Conservation (phyloP, 2,888 invertebrate genomes). For the Apamea epomidion region DNA sequence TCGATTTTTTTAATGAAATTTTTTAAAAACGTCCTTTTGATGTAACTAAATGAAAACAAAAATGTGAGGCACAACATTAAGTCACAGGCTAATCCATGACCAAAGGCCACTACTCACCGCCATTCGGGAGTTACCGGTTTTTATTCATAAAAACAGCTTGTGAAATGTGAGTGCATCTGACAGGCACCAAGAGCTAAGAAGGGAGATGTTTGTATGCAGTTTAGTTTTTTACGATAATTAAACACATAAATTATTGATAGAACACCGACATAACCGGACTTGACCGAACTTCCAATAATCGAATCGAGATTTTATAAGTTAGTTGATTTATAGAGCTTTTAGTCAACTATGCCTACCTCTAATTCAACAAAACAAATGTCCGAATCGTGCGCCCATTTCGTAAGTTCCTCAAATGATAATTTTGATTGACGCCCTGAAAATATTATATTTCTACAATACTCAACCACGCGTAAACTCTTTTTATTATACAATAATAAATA, state of each 20-base stretch:
- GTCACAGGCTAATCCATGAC: no score
- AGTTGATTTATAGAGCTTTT: slow-evolving; percentile 44
- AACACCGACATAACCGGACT: not conserved
- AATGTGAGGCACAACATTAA: no score
- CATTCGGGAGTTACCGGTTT: not conserved
- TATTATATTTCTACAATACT: slow-evolving; percentile 69
- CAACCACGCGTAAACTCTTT: slow-evolving; percentile 70
- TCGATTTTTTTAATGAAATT: not conserved
- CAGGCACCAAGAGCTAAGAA: not conserved
- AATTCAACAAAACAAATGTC: slow-evolving; percentile 90
- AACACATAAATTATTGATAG: not conserved
- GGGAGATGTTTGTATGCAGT: not conserved
- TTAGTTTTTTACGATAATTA: not conserved
- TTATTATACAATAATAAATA: slow-evolving; percentile 58
- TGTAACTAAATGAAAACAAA: not conserved
- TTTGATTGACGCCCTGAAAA: slow-evolving; percentile 84
- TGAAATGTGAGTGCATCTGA: not conserved
- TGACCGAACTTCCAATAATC: not conserved
- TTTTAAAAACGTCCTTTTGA: not conserved
- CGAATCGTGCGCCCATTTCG: slow-evolving; percentile 90
- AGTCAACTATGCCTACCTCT: slow-evolving; percentile 68
- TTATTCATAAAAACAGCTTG: not conserved
- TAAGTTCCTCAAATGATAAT: slow-evolving; percentile 88
- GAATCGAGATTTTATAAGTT: not conserved
- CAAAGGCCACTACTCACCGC: no score